Base-by-base conservation (phyloP, 1,140 invertebrate species). In the Drosophila santomea region DNA sequence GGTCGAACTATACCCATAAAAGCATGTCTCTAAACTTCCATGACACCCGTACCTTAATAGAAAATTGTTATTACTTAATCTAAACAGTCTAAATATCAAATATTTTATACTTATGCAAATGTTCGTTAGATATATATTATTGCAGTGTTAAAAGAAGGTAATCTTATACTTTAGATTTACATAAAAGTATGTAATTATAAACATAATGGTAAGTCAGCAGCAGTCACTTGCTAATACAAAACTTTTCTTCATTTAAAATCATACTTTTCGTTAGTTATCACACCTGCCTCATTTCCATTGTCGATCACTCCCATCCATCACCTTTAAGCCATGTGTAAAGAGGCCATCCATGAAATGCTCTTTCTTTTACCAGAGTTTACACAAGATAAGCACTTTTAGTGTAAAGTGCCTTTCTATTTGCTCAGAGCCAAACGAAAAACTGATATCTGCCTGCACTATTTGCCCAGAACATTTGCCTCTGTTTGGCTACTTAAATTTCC, bases 401-500 rank as follows among this genome's bases (percentile, higher is more conserved):
- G 61, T 58, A 45, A 84, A 84, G 80, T 80, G 52, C 47, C 58
- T 84, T 73, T 80, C 54, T 84, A 68, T 83, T 83, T 83, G 72
- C 64, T 12, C 7, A 76, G 54, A 58, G 50, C 48, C 7, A 36
- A 58, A 39, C 51, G 20, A 36, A 39, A 36, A 20, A 32, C 11
- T 38, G 47, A 73, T 79, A 75, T 48, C 55, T 67, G 36, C 48
- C 41, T 25, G 20, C 44, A 6, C 14, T 69, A 63, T 73, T 74
- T 68, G 73, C 54, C 39, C 15, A 66, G 60, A 68, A 52, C 64
- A 52, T 80, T 84, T 84, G 73, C 81, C 63, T 77, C 81, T 74
- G 74, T 84, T 84, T 85, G 77, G 59, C 81, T 78, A 77, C 77
- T 80, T 77, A 78, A 77, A 85, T 77, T 74, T 80, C 73, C 58